Percentiles rank a stretch among this genome's conserved stretches.
Conservation (phyloP, 2,113 vertebrate genomes). For the Oncorhynchus kisutch region DNA sequence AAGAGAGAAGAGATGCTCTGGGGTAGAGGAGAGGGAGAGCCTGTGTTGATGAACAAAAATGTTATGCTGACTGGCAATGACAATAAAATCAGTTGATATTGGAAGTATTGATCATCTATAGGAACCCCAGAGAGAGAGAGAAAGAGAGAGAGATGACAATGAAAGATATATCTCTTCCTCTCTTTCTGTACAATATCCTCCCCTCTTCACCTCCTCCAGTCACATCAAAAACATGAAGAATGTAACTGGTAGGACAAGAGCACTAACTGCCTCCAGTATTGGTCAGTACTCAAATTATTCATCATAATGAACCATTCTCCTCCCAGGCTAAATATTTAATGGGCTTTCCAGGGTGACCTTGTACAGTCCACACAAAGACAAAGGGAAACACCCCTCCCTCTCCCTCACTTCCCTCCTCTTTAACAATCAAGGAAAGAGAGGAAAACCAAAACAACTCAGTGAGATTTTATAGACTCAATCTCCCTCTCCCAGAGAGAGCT, state of each 20-base stretch:
- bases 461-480: conserved; percentile 35
- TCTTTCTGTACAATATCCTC: too few species aligned
- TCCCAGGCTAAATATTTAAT: conserved; percentile 69
- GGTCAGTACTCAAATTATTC: conserved; percentile 56
- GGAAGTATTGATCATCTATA: conserved; percentile 4
- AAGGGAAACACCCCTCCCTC: conserved; percentile 20
- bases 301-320: conserved; percentile 63
- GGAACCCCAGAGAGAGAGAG: background rate
- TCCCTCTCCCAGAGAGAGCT: conserved; percentile 19
- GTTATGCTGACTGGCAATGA: conserved; percentile 8
- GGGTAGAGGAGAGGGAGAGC: background rate
- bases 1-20: background rate
- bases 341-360: conserved; percentile 51
- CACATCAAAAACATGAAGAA: background rate
- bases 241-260: background rate
- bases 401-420: background rate
- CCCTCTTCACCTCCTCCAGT: background rate
- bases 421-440: background rate
- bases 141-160: background rate
- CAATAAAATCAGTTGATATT: conserved; percentile 16
- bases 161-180: background rate
- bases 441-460: conserved; percentile 12
- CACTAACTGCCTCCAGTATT: conserved; percentile 24
- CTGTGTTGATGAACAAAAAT: conserved; percentile 10
- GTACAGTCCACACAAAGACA: conserved; percentile 45